Evolutionary conservation across 2,113 vertebrate species (phyloP).

Genomic region (Malurus elegans): DNA sequence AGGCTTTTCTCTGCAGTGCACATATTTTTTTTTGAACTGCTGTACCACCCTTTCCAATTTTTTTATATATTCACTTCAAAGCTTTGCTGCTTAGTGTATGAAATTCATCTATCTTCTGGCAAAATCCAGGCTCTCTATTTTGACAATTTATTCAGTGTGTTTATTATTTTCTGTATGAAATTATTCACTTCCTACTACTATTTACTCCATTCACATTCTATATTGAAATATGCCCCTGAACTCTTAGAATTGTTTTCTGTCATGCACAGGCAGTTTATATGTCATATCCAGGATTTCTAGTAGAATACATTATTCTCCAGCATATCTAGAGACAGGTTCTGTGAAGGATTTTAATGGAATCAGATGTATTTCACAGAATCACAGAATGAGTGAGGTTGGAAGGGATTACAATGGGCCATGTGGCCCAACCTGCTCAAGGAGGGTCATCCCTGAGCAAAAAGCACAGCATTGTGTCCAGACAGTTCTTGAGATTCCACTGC

Average conservation of each 20-base stretch:
- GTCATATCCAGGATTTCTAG: not conserved
- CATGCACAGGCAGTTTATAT: fast-evolving
- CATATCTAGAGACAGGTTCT: not conserved
- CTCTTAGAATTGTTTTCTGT: not conserved
- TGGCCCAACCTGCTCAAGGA: not conserved
- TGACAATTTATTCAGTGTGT: not conserved
- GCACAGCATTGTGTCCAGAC: not conserved
- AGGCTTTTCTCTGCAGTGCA: not conserved
- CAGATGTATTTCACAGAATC: not conserved
- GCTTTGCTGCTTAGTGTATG: not conserved
- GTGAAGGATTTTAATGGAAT: not conserved
- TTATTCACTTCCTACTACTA: not conserved
- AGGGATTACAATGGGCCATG: not conserved
- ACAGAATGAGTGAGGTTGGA: not conserved
- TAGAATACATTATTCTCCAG: not conserved
- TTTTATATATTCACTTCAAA: conserved; percentile 3
- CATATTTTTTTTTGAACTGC: not conserved
- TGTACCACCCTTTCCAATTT: not conserved
- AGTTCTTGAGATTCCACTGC: not conserved
- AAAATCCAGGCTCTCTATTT: not conserved
- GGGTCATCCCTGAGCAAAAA: no score
- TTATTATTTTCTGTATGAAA: not conserved
- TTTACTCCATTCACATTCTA: not conserved
- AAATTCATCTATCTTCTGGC: conserved; percentile 7
- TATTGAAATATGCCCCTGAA: not conserved